Base-by-base conservation (phyloP, 2,797 vertebrate genomes). In the Epinephelus coioides region DNA sequence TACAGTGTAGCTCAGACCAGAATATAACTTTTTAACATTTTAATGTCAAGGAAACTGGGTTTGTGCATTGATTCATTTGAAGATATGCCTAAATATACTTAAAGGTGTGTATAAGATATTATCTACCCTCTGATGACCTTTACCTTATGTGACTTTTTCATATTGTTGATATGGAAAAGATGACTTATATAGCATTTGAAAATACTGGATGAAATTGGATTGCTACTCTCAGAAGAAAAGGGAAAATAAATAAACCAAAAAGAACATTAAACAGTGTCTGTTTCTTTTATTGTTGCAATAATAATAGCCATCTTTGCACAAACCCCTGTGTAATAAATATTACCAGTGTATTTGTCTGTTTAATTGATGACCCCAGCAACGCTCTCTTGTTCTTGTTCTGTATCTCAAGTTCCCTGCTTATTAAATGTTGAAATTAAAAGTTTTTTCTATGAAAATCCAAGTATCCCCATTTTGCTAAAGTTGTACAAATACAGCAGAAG, bases 201-300 rank as follows among this genome's bases (percentile, higher is more conserved):
- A 30, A 44, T 47, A 14, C 6, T 25, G n/a, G 21, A 51, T 14
- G 6, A 65, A 65, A 84, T 27, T 76, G 23, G 54, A 65, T 56
- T 77, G 47, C 50, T 64, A 9, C 27, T n/a, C 25, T 59, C 18
- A 18, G 15, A 56, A 55, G 62, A 75, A 79, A 73, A 68, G 53
- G 8, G 12, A 55, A 60, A 51, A 34, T 34, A 8, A 7, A 7
- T 34, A 7, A 34, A 34, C 27, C 25, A 44, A 27, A 55, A 65
- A 70, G 30, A 63, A 12, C 47, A 43, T 63, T 25, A 56, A 75
- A 71, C 34, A 53, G 14, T 27, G 15, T 17, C 40, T 55, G 4
- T 60, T 69, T 47, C 6, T 60, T 25, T 9, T 60, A 27, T 17
- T 15, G 3, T 67, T 51, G 60, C 25, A 56, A 23, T 43, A 53